phyloP scores from a whole-genome alignment of 92 coral and sea anemone species.

The Porites cylindrica region DNA sequence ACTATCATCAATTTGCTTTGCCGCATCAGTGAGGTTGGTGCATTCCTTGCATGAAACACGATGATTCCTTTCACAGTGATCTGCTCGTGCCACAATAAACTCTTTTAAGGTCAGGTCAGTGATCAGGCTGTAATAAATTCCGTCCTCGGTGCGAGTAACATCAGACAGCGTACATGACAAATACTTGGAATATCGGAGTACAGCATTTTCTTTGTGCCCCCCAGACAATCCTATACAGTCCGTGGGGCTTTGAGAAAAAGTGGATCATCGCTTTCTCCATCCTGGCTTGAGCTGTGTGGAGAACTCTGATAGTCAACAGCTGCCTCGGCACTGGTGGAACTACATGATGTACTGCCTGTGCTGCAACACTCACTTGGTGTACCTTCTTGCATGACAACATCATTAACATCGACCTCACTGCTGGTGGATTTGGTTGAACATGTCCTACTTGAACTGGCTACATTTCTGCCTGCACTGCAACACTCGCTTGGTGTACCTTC shows the following conservation, averaged over 20 bases:
- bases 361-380: conserved; percentile 44
- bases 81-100: conserved; percentile 43
- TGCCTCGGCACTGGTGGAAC: conserved; percentile 50
- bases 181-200: conserved; percentile 42
- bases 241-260: conserved; percentile 60
- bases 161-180: conserved; percentile 34
- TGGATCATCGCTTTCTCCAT: conserved; percentile 48
- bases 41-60: conserved; percentile 43
- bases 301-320: conserved; percentile 51
- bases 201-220: conserved; percentile 55
- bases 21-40: conserved; percentile 48
- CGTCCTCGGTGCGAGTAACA: conserved; percentile 36
- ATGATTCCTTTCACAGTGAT: conserved; percentile 59
- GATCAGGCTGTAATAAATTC: conserved; percentile 55
- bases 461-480: conserved; percentile 29
- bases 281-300: conserved; percentile 50
- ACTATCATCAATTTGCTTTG: conserved; percentile 45
- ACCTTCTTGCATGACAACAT: conserved; percentile 50
- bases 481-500: conserved; percentile 33
- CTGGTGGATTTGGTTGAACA: conserved; percentile 48
- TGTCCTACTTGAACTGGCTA: conserved; percentile 34
- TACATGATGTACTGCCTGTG: conserved; percentile 44
- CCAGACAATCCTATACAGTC: conserved; percentile 62
- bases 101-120: conserved; percentile 45
- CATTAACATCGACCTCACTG: conserved; percentile 36